A percentile compares a stretch with the other conserved stretches of the same genome.
These are phyloP conservation scores for Diachasmimorpha longicaudata DNA, from an alignment of 1,140 invertebrate genomes.

Conservation along the genomic window DNA sequence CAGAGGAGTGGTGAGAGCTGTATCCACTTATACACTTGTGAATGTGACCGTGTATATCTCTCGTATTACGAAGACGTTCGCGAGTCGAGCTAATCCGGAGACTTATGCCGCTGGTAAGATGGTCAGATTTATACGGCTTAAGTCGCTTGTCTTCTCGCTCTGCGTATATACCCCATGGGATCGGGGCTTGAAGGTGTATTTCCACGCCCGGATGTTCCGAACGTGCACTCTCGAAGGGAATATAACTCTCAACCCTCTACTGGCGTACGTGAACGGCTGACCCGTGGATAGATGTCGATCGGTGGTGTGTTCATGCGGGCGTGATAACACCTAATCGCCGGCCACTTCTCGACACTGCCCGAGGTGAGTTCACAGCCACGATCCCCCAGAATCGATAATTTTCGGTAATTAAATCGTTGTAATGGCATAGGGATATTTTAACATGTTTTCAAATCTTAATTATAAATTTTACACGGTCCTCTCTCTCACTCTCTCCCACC, in stretches of 20 bases:
- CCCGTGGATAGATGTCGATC: slow-evolving; percentile 32
- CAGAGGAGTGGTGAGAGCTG: neutral
- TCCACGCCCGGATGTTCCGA: neutral
- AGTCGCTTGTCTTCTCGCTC: neutral
- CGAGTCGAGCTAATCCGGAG: slow-evolving; percentile 53
- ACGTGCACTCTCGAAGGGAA: neutral
- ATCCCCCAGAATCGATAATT: slow-evolving; percentile 41
- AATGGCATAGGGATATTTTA: too few species aligned
- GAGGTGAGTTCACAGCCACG: neutral
- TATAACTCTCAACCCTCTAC: slow-evolving; percentile 14
- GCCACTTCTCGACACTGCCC: slow-evolving; percentile 16
- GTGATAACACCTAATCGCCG: slow-evolving; percentile 38
- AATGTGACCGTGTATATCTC: neutral
- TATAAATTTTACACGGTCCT: neutral
- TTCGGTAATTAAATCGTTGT: slow-evolving; percentile 43
- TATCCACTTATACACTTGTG: neutral
- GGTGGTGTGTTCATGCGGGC: slow-evolving; percentile 37
- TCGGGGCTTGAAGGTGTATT: slow-evolving; percentile 10
- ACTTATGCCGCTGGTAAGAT: slow-evolving; percentile 59
- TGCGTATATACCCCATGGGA: slow-evolving; percentile 17
- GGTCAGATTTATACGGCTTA: slow-evolving; percentile 62
- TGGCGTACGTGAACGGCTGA: neutral
- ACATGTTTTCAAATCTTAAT: too few species aligned
- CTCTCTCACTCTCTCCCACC: neutral
- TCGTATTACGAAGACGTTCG: slow-evolving; percentile 4